These are phyloP conservation scores for Rhinichthys klamathensis DNA, from an alignment of 2,113 vertebrate species.

Conservation along the genomic window DNA sequence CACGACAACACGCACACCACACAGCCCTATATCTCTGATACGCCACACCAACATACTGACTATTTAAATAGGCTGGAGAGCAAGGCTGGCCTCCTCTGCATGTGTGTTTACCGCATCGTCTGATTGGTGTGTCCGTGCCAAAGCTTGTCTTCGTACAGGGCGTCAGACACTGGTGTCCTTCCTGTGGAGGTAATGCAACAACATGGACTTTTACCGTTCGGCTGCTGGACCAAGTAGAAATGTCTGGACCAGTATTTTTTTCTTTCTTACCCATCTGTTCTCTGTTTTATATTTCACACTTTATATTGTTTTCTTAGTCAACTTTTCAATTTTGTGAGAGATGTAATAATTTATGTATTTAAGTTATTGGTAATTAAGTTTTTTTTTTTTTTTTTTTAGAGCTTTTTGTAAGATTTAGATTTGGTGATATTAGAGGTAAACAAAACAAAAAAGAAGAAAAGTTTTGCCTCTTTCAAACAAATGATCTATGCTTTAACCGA, in stretches of 20 bases:
- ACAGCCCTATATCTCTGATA: conserved; percentile 40
- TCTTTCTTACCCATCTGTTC: conserved; percentile 2
- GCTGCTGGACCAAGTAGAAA: conserved; percentile 56
- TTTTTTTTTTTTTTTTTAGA: conserved; percentile 59
- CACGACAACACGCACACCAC: not conserved
- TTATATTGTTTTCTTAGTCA: conserved; percentile 60
- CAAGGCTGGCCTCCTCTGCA: conserved; percentile 27
- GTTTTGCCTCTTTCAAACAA: conserved; percentile 54
- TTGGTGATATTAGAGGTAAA: conserved; percentile 45
- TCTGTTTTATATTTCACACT: conserved; percentile 28
- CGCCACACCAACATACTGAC: conserved; percentile 51
- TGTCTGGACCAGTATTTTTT: conserved; percentile 42
- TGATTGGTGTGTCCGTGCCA: conserved; percentile 69
- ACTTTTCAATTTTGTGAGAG: conserved; percentile 60
- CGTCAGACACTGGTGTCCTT: conserved; percentile 36
- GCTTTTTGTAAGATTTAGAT: conserved; percentile 69
- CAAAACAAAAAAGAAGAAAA: not conserved
- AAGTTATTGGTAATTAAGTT: conserved; percentile 78
- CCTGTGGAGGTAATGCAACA: conserved; percentile 48
- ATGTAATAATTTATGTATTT: conserved; percentile 78
- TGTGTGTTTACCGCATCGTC: conserved; percentile 58
- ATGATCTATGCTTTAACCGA: conserved; percentile 68
- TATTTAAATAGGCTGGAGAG: conserved; percentile 62
- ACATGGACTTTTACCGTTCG: conserved; percentile 61
- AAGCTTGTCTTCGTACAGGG: conserved; percentile 68